These are phyloP conservation scores for Myotis brandtii DNA, from an alignment of 2,113 vertebrate species.

Conservation along the genomic window DNA sequence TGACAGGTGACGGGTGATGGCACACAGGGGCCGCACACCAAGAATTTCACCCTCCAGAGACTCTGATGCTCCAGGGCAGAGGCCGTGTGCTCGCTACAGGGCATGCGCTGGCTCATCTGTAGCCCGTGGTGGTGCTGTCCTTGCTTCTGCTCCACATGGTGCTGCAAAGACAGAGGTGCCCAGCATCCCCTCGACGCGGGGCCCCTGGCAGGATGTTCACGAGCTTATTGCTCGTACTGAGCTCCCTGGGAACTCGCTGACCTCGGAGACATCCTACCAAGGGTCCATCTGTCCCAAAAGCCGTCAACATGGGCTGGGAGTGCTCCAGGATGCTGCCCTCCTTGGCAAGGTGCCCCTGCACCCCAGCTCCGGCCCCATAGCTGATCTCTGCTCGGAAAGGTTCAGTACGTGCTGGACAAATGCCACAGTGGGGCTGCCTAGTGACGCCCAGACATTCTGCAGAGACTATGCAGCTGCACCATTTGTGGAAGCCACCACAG, in stretches of 20 bases:
- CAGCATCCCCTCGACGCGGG: not conserved
- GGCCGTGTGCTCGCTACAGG: not conserved
- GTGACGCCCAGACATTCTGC: not conserved
- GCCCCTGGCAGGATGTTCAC: not conserved
- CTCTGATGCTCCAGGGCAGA: not conserved
- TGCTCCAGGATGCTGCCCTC: not conserved
- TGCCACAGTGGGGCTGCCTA: not conserved
- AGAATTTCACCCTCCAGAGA: accelerated
- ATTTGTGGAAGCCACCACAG: not conserved
- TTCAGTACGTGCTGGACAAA: not conserved
- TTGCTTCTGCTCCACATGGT: not conserved
- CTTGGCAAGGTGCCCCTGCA: not conserved
- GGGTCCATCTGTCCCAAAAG: not conserved
- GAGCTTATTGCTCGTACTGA: not conserved
- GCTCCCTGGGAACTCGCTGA: not conserved
- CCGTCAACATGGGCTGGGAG: not conserved
- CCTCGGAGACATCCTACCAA: no score
- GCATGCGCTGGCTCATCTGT: accelerated
- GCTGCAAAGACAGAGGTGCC: not conserved
- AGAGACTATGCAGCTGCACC: not conserved
- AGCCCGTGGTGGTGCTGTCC: not conserved
- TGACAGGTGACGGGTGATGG: not conserved
- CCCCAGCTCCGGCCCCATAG: not conserved
- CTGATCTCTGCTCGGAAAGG: not conserved
- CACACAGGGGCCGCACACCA: not conserved